A percentile compares a stretch with the other conserved stretches of the same genome.
phyloP scores from a whole-genome alignment of 2,888 invertebrate genomes.

The Frankliniella fusca region DNA sequence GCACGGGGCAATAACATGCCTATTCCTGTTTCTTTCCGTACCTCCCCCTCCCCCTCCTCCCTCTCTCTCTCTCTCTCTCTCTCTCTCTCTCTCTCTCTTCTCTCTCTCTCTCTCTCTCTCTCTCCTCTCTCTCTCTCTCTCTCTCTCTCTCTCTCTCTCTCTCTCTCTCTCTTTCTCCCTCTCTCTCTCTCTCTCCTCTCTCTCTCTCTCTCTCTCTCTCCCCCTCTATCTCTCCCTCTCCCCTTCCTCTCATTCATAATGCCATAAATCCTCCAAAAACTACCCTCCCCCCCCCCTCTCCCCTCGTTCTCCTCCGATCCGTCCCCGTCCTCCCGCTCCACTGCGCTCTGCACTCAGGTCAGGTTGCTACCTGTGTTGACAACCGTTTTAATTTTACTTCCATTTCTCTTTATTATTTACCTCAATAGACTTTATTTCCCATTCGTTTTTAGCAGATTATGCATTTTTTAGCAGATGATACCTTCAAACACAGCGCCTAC shows the following conservation, averaged over 20 bases:
- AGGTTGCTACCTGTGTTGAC: neutral
- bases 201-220: neutral
- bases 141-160: neutral
- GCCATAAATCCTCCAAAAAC: neutral
- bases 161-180: neutral
- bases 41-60: neutral
- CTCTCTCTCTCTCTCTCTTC: constrained; percentile 2
- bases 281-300: neutral
- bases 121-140: neutral
- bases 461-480: too few relatives aligned
- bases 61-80: neutral
- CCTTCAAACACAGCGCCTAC: too few relatives aligned
- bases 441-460: neutral
- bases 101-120: neutral
- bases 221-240: neutral
- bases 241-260: neutral
- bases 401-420: neutral
- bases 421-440: neutral
- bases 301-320: neutral
- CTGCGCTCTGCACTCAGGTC: neutral
- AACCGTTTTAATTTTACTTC: neutral
- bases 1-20: neutral
- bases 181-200: constrained; percentile 14
- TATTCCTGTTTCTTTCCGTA: neutral
- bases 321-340: neutral